phyloP scores from a whole-genome alignment of 2,888 invertebrate genomes.

The Drosophila birchii region DNA sequence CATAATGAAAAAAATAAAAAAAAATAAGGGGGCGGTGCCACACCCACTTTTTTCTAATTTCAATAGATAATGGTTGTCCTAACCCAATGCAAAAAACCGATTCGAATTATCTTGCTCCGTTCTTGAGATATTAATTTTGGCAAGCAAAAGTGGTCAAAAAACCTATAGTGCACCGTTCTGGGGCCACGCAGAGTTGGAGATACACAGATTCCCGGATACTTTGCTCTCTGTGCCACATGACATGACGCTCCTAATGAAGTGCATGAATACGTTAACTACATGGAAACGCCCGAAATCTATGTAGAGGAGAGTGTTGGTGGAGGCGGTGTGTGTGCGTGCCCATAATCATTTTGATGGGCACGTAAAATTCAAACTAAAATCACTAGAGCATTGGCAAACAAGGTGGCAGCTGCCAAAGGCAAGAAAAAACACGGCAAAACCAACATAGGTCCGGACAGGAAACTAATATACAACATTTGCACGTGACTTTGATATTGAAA shows the following conservation, averaged over 20 bases:
- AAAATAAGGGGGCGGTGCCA: too few species aligned
- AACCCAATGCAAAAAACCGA: too few species aligned
- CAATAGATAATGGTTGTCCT: too few species aligned
- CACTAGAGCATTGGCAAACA: constrained; percentile 60
- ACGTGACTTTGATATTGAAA: constrained; percentile 77
- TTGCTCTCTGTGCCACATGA: constrained; percentile 49
- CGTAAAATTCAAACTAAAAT: constrained; percentile 75
- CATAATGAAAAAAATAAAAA: too few species aligned
- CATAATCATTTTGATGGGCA: constrained; percentile 77
- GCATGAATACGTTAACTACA: constrained; percentile 67
- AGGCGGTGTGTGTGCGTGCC: constrained; percentile 43
- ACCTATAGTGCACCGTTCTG: too few species aligned
- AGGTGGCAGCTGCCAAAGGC: constrained; percentile 27
- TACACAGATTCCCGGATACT: constrained; percentile 9
- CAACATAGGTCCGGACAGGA: constrained; percentile 35
- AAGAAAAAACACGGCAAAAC: constrained; percentile 35
- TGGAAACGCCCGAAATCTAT: constrained; percentile 46
- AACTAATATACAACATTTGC: constrained; percentile 74
- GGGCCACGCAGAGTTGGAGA: constrained; percentile 6
- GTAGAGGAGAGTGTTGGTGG: background rate
- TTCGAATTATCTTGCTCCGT: too few species aligned
- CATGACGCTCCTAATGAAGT: constrained; percentile 71
- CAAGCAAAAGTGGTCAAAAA: too few species aligned
- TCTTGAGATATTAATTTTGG: too few species aligned
- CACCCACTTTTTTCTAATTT: too few species aligned